Conservation (phyloP, 2,888 invertebrate species). For the Caenorhabditis drosophilae region DNA sequence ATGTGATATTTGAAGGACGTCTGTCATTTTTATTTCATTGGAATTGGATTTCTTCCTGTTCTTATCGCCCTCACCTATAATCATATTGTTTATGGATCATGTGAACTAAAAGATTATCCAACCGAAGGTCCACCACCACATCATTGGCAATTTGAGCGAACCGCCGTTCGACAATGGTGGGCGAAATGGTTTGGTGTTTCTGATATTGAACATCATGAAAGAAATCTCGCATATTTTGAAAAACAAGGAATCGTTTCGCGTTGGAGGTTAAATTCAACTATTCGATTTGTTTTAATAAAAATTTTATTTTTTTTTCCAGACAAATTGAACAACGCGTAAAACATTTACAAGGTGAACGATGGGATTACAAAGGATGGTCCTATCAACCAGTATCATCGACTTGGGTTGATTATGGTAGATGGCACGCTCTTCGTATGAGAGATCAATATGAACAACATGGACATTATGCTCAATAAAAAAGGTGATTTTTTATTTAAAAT, state of each 20-base stretch:
- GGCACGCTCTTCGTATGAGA: constrained; percentile 54
- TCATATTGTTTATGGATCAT: constrained; percentile 56
- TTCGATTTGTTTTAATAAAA: constrained; percentile 1
- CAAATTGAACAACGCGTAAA: constrained; percentile 64
- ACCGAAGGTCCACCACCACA: constrained; percentile 61
- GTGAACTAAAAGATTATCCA: constrained; percentile 63
- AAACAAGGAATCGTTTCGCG: constrained; percentile 59
- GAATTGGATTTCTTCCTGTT: constrained; percentile 60
- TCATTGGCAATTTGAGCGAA: constrained; percentile 67
- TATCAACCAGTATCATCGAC: constrained; percentile 64
- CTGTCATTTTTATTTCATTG: constrained; percentile 64
- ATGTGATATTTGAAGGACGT: too few relatives aligned
- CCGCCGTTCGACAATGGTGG: constrained; percentile 61
- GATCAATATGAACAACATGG: constrained; percentile 63
- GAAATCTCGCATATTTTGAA: constrained; percentile 62
- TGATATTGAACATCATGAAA: constrained; percentile 56
- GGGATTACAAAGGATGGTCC: constrained; percentile 67
- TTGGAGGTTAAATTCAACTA: constrained; percentile 50
- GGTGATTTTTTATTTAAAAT: neutral
- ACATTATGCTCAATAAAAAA: constrained; percentile 53
- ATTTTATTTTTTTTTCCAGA: constrained; percentile 26
- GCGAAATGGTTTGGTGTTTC: constrained; percentile 59
- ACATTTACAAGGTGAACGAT: constrained; percentile 65
- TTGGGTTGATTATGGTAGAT: constrained; percentile 63
- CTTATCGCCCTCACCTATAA: constrained; percentile 50